Percentiles rank a stretch among this genome's conserved stretches.
phyloP scores from a whole-genome alignment of 37 sponge, comb jelly and placozoan genomes.

The Aphrocallistes beatrix region DNA sequence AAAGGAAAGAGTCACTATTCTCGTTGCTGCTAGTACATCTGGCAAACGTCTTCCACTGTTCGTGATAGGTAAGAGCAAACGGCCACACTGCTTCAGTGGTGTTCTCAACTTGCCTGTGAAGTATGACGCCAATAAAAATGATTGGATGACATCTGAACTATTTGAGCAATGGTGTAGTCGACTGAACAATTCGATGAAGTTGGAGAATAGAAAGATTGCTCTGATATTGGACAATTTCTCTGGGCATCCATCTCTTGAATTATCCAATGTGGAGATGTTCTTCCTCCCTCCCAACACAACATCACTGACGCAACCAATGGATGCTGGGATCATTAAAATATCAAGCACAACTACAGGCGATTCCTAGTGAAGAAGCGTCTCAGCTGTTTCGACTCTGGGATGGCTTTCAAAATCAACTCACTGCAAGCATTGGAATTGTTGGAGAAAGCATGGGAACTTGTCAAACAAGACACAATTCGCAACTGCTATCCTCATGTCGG shows the following conservation, averaged over 20 bases:
- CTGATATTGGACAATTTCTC: slow-evolving; percentile 21
- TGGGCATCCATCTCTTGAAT: slow-evolving; percentile 5
- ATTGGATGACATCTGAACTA: slow-evolving; percentile 15
- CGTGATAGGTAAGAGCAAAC: background rate
- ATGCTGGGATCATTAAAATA: slow-evolving; percentile 21
- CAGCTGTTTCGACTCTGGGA: background rate
- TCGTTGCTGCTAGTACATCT: slow-evolving; percentile 10
- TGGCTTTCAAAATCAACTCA: background rate
- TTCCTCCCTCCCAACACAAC: slow-evolving; percentile 25
- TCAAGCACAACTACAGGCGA: background rate
- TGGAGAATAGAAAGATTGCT: background rate
- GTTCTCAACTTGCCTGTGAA: slow-evolving; percentile 3
- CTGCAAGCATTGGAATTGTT: background rate
- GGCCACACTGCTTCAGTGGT: slow-evolving; percentile 13
- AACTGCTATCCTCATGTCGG: background rate
- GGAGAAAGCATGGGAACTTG: background rate
- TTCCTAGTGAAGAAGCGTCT: background rate
- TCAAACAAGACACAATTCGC: background rate
- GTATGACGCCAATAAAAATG: slow-evolving; percentile 10
- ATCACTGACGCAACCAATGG: slow-evolving; percentile 24
- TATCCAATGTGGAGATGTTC: slow-evolving; percentile 19
- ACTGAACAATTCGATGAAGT: slow-evolving; percentile 17
- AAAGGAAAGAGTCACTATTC: background rate
- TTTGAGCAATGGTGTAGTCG: background rate
- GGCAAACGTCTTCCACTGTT: background rate